phyloP scores from a whole-genome alignment of 2,888 invertebrate genomes.

The Endomychus coccineus region DNA sequence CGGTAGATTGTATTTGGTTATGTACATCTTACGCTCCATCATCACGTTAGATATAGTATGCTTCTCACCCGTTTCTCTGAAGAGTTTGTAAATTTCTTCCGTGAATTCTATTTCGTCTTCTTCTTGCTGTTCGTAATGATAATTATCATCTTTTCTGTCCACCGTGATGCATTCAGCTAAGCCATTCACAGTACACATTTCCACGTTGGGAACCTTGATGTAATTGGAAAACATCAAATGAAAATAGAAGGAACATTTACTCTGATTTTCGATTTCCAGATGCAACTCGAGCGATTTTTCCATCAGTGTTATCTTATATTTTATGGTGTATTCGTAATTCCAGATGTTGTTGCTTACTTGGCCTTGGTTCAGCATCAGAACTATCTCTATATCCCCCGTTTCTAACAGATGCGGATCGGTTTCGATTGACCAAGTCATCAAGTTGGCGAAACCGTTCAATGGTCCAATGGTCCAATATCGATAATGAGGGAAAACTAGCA shows the following conservation, averaged over 20 bases:
- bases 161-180: slow-evolving; percentile 5
- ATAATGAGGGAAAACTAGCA: slow-evolving; percentile 23
- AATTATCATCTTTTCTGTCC: slow-evolving; percentile 6
- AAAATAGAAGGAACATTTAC: slow-evolving; percentile 10
- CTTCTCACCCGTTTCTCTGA: slow-evolving; percentile 3
- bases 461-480: slow-evolving; percentile 23
- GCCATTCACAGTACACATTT: slow-evolving; percentile 6
- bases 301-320: slow-evolving; percentile 16
- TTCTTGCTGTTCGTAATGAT: neutral
- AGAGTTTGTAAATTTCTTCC: slow-evolving; percentile 2
- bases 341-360: slow-evolving; percentile 17
- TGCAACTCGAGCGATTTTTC: slow-evolving; percentile 11
- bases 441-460: slow-evolving; percentile 24
- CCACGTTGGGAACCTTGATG: slow-evolving; percentile 10
- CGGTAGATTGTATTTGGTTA: slow-evolving; percentile 11
- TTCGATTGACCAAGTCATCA: slow-evolving; percentile 21
- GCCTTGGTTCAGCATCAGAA: slow-evolving; percentile 16
- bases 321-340: slow-evolving; percentile 19
- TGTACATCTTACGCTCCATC: slow-evolving; percentile 1
- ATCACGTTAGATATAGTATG: slow-evolving; percentile 6
- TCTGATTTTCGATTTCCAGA: slow-evolving; percentile 7
- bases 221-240: slow-evolving; percentile 9
- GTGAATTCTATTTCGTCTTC: slow-evolving; percentile 5
- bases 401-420: slow-evolving; percentile 17
- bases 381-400: slow-evolving; percentile 18